These are phyloP conservation scores for Lutjanus erythropterus DNA, from an alignment of 2,113 vertebrate species.

Conservation along the genomic window DNA sequence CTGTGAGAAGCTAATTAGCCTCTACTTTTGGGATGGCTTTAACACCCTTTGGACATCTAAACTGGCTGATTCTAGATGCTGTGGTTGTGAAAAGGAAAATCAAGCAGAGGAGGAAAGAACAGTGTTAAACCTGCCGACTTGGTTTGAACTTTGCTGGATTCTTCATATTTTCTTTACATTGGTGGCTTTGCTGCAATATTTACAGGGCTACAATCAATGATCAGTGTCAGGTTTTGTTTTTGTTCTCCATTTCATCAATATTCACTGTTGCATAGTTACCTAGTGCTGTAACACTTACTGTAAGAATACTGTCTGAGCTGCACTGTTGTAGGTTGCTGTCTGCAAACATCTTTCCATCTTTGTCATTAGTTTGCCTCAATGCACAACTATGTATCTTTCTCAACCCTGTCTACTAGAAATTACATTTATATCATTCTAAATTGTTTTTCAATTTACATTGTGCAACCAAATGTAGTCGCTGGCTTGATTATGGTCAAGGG, in stretches of 20 bases:
- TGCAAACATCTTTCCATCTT: constrained; percentile 14
- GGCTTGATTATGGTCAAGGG: not conserved
- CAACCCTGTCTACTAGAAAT: not conserved
- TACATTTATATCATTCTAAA: too few relatives aligned
- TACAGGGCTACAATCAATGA: not conserved
- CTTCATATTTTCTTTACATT: not conserved
- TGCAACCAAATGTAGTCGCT: too few relatives aligned
- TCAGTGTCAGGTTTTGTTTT: constrained; percentile 15
- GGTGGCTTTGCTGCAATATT: not conserved
- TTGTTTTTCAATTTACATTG: not conserved
- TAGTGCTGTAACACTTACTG: constrained; percentile 7
- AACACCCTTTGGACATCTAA: not conserved
- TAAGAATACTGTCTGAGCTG: not conserved
- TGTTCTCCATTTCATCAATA: constrained; percentile 13
- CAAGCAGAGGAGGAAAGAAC: constrained; percentile 1
- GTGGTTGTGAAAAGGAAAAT: constrained; percentile 23
- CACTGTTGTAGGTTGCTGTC: constrained; percentile 6
- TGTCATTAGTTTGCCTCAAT: not conserved
- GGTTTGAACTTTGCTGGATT: not conserved
- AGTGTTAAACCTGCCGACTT: constrained; percentile 22
- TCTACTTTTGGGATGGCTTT: not conserved
- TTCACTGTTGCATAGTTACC: not conserved
- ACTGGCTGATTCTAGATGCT: constrained; percentile 12
- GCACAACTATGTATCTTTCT: not conserved
- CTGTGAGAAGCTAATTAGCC: constrained; percentile 27